Base-by-base conservation (phyloP, 2,113 vertebrate species). In the Willisornis vidua region DNA sequence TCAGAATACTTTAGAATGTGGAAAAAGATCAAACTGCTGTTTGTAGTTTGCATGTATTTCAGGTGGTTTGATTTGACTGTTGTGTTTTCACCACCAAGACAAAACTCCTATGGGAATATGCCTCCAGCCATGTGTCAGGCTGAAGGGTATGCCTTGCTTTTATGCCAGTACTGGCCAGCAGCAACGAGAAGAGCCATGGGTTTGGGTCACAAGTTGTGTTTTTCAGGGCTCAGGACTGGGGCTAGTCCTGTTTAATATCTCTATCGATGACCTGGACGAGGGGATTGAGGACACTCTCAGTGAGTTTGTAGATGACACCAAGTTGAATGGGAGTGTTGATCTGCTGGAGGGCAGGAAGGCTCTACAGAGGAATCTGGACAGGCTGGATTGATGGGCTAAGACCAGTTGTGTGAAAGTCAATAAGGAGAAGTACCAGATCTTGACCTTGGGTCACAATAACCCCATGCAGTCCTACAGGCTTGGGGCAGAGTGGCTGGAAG, bases 221-320 rank as follows among this genome's bases (percentile, higher is more conserved):
- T 15, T n/a, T 28, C 19, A 29, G 19, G 28, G 19, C 23, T 62
- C 48, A 62, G 8, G 15, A 54, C 10, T 39, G 33, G 9, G 18
- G 23, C 3, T 54, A 54, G 45, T 78, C 48, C 55, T 62, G 6
- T 39, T 37, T n/a, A 46, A 24, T 33, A 46, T 54, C n/a, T 71
- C 48, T 71, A 3, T 54, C 0, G 1, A n/a, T 39, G 23, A 70
- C 23, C 39, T 19, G 15, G 12, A 24, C 1, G 1, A 33, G 9
- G 28, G 9, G 26, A 39, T 26, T 12, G 19, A 78, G 19, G 23
- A 24, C 20, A 85, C 6, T 6, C 17, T 39, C n/a, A 13, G 24
- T 24, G 46, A 70, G 12, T 33, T 61, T 39, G 13, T 37, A 45
- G 63, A 45, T 35, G 58, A 22, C 22, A 45, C 45, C 22, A 23